Evolutionary conservation across 2,888 invertebrate genomes (phyloP).

Genomic region (Siphonodentalium dalli): DNA sequence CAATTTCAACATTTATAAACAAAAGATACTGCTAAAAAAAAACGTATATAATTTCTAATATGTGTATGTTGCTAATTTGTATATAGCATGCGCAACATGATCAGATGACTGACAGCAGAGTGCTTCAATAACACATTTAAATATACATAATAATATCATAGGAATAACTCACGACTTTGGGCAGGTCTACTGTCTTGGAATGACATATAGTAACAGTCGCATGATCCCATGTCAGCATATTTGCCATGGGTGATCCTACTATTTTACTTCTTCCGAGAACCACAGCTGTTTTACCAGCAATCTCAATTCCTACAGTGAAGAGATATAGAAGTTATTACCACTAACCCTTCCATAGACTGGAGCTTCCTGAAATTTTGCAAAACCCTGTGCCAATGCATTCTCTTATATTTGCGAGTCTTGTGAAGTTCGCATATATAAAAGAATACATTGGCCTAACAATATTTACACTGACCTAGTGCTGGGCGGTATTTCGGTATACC

Average conservation of each 20-base stretch:
- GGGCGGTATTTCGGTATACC: too few species aligned
- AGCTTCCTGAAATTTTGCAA: too few species aligned
- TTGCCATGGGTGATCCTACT: conserved; percentile 94
- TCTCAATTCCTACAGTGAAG: conserved; percentile 71
- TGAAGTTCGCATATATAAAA: too few species aligned
- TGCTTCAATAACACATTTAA: neutral
- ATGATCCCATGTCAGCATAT: conserved; percentile 93
- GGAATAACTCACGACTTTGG: conserved; percentile 47
- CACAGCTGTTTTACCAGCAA: conserved; percentile 86
- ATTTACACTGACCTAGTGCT: too few species aligned
- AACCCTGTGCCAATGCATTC: too few species aligned
- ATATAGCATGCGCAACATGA: neutral
- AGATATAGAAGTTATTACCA: too few species aligned
- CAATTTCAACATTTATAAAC: neutral
- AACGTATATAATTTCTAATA: neutral
- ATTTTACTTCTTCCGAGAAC: conserved; percentile 97
- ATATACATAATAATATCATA: neutral
- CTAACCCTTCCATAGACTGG: too few species aligned
- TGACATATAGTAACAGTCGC: conserved; percentile 98
- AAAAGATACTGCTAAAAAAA: neutral
- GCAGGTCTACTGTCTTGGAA: conserved; percentile 85
- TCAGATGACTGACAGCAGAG: neutral
- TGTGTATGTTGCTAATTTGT: neutral
- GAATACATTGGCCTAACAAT: too few species aligned
- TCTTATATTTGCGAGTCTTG: too few species aligned